phyloP scores from a whole-genome alignment of 2,888 invertebrate genomes.

The Tinea trinotella region DNA sequence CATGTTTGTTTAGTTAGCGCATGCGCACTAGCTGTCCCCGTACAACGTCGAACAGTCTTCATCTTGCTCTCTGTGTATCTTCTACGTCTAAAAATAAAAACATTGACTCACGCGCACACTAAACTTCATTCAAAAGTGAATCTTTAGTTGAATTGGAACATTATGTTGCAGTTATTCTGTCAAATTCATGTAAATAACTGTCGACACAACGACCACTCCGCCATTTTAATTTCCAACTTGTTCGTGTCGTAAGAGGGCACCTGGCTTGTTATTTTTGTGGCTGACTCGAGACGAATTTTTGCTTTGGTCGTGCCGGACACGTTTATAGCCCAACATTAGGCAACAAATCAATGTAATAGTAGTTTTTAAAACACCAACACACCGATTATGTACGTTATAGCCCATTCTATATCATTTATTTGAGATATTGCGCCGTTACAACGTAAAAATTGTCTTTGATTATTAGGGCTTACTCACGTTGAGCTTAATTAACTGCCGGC shows the following conservation, averaged over 20 bases:
- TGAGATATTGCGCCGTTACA: constrained; percentile 53
- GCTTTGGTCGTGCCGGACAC: constrained; percentile 44
- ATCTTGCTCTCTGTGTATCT: not conserved
- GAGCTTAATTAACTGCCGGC: constrained; percentile 40
- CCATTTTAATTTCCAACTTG: constrained; percentile 48
- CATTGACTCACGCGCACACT: constrained; percentile 27
- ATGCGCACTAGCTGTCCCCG: constrained; percentile 38
- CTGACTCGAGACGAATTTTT: constrained; percentile 47
- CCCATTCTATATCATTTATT: constrained; percentile 55
- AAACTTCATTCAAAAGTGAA: constrained; percentile 41
- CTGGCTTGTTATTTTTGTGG: constrained; percentile 49
- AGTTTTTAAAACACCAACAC: constrained; percentile 62
- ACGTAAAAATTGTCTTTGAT: constrained; percentile 43
- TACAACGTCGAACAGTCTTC: not conserved
- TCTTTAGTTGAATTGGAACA: constrained; percentile 32
- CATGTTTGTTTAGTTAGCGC: constrained; percentile 65
- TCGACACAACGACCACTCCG: constrained; percentile 39
- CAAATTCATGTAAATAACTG: constrained; percentile 48
- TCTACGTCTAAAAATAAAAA: constrained; percentile 30
- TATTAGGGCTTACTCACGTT: constrained; percentile 44
- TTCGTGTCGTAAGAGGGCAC: constrained; percentile 34
- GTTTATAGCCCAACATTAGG: constrained; percentile 54
- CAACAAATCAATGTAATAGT: constrained; percentile 60
- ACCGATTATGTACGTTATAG: constrained; percentile 46
- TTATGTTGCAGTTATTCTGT: constrained; percentile 36